Evolutionary conservation across 2,113 vertebrate species (phyloP).

Genomic region (Barbus barbus): DNA sequence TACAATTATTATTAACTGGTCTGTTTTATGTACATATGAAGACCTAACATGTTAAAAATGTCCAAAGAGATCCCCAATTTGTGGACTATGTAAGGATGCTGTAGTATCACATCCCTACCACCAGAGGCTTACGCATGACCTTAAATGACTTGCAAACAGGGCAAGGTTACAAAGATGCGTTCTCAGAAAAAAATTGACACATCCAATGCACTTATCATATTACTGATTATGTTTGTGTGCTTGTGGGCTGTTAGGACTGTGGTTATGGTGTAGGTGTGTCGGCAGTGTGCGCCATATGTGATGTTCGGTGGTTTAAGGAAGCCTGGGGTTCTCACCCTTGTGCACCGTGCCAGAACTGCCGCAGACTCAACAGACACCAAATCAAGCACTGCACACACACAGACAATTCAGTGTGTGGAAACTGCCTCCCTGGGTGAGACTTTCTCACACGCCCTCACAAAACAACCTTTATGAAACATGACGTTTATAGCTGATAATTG

Average conservation of each 20-base stretch:
- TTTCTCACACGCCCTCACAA: not conserved
- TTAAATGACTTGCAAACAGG: conserved; percentile 14
- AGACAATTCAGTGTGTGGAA: conserved; percentile 75
- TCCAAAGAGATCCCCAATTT: not conserved
- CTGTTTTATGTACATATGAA: too few relatives aligned
- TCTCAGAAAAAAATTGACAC: not conserved
- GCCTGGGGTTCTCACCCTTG: conserved; percentile 77
- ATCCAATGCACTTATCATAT: conserved; percentile 42
- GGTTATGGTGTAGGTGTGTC: conserved; percentile 74
- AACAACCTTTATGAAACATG: not conserved
- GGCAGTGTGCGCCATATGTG: conserved; percentile 70
- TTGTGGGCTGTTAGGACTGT: conserved; percentile 72
- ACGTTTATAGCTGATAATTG: not conserved
- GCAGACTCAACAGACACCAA: conserved; percentile 77
- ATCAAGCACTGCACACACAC: conserved; percentile 73
- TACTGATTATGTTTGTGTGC: conserved; percentile 46
- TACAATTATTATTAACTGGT: too few relatives aligned
- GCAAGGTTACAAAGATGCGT: not conserved
- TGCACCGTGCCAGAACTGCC: conserved; percentile 78
- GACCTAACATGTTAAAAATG: too few relatives aligned
- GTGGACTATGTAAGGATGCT: not conserved
- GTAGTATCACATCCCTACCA: not conserved
- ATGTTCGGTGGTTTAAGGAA: conserved; percentile 78
- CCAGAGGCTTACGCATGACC: conserved; percentile 9
- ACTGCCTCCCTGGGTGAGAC: conserved; percentile 78